phyloP scores from a whole-genome alignment of 64 coral and sea anemone species.

The Pocillopora damicornis region DNA sequence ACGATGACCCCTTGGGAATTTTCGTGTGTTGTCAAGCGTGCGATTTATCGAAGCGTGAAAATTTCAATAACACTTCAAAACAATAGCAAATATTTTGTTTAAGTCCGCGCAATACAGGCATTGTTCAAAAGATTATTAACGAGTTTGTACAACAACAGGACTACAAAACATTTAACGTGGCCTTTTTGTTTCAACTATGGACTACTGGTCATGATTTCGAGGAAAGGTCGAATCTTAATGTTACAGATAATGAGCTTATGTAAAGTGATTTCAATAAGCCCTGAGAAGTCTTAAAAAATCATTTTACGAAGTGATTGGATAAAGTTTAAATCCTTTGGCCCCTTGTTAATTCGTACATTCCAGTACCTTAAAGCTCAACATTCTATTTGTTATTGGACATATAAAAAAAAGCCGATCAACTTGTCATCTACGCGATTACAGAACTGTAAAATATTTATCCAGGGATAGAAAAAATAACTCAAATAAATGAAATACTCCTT shows the following conservation, averaged over 20 bases:
- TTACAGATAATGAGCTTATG: background rate
- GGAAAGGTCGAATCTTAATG: background rate
- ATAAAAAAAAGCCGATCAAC: background rate
- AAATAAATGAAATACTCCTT: background rate
- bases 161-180: conserved; percentile 13
- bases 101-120: conserved; percentile 22
- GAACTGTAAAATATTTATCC: background rate
- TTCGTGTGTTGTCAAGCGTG: conserved; percentile 5
- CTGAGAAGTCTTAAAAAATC: background rate
- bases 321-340: no score
- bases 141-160: conserved; percentile 3
- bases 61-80: conserved; percentile 38
- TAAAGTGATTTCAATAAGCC: background rate
- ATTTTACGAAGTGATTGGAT: background rate
- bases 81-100: conserved; percentile 44
- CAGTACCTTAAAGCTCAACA: background rate
- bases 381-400: background rate
- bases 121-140: conserved; percentile 47
- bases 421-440: background rate
- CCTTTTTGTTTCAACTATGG: conserved; percentile 12
- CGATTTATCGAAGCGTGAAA: conserved; percentile 26
- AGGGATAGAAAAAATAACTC: background rate
- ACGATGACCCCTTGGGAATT: conserved; percentile 15
- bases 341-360: background rate
- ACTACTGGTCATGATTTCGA: background rate